Percentiles rank a stretch among this genome's conserved stretches.
phyloP scores from a whole-genome alignment of 2,113 vertebrate genomes.

The Alligator mississippiensis region DNA sequence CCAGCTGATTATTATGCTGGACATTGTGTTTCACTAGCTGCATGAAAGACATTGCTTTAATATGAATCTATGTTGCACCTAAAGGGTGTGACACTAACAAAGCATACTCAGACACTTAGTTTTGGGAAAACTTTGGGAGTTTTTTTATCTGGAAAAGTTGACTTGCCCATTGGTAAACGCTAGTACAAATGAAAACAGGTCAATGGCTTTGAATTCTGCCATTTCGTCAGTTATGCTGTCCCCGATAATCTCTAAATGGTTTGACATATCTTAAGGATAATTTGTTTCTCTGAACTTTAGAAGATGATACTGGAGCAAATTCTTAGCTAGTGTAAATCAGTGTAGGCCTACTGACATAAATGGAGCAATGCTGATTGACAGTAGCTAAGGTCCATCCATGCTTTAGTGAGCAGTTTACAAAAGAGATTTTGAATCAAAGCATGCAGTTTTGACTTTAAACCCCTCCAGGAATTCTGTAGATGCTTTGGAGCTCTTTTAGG shows the following conservation, averaged over 20 bases:
- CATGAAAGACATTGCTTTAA: background rate
- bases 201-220: background rate
- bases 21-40: background rate
- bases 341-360: background rate
- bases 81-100: background rate
- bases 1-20: background rate
- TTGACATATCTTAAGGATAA: too few relatives aligned
- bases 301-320: background rate
- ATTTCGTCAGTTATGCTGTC: background rate
- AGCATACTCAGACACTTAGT: background rate
- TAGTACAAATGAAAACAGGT: background rate
- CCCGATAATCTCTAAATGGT: too few relatives aligned
- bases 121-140: background rate
- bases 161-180: background rate
- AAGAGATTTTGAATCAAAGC: background rate
- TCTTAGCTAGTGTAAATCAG: background rate
- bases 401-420: background rate
- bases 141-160: background rate
- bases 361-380: background rate
- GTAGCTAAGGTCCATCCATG: background rate
- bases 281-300: too few relatives aligned
- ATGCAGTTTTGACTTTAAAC: background rate
- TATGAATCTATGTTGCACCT: background rate
- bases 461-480: background rate
- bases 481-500: background rate